Base-by-base conservation (phyloP, 2,113 vertebrate species). In the Rallus limicola region DNA sequence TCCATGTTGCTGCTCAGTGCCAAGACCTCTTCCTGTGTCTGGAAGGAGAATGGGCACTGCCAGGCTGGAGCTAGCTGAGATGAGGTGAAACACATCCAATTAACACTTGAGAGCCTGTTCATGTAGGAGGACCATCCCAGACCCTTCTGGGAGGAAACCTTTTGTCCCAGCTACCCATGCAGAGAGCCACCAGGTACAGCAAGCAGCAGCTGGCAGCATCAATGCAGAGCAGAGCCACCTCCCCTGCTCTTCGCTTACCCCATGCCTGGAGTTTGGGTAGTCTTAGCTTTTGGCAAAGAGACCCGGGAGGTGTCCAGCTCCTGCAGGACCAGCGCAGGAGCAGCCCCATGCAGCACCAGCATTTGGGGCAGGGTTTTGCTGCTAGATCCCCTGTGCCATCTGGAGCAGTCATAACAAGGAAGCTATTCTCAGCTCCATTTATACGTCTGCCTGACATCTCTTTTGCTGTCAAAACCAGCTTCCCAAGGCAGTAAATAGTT, bases 341-440 rank as follows among this genome's bases (percentile, higher is more conserved):
- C 60, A 93, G 29, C 34, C 33, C 19, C 0, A 0, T 9, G 26
- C 33, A 77, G 86, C 6, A 2, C 62, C 25, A 12, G 6, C 2
- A 0, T 53, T 21, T 0, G 0, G 90, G 67, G 75, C 85, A 82
- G n/a, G 59, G 50, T 28, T 84, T 40, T 64, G 42, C 74, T 95
- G 65, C 74, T 2, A 0, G 29, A 36, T 92, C 40, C 78, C 85
- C 59, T 87, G 74, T 72, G 87, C 92, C 84, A 76, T 88, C 87
- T 93, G 93, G 75, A 94, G 63, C 74, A 85, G 67, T 63, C 75
- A 62, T 34, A 85, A 91, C 87, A 94, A 72, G 48, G 59, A 60
- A 96, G 84, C 36, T 95, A 79, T 93, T 95, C 93, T 87, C 84
- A 91, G 87, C 87, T 95, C 87, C 79, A 58, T 82, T 93, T 86